Evolutionary conservation across 2,888 invertebrate species (phyloP), one percentile per base, ranked within the genome.

Genomic region (Phortica magna): DNA sequence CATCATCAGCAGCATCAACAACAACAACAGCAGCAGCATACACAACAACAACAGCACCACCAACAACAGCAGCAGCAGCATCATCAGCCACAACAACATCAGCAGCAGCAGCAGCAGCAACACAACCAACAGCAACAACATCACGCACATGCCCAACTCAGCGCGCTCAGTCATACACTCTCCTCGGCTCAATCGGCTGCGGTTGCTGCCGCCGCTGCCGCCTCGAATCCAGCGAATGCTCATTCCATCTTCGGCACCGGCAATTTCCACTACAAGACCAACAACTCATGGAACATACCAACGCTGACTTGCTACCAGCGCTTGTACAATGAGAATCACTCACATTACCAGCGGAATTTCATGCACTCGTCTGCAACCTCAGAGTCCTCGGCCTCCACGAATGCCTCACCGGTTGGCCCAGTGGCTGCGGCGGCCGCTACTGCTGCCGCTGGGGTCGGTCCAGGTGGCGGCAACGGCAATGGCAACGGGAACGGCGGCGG

Each of bases 241-340:
- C 91, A 91, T 80, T 91, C 91, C n/a, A 90, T 92, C 78, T 92
- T 92, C 73, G 91, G 91, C 73, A 87, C 88, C 41, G 91, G 90
- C 76, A 91, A 90, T 82, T 92, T 91, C 79, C 91, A 91, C 80
- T 92, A 91, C 82, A 91, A 91, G 81, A 89, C 90, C 64, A 92
- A 91, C 82, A 92, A 91, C 72, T 90, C 91, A 3, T 92, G 91
- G 91, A 90, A 88, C 53, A 83, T 92, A 81, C 91, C 92, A 22
- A 90, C 90, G 48, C 77, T 92, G 17, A 87, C 88, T 61, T 89
- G 88, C 80, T 92, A 92, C 77, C 92, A 90, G 79, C 88, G 91
- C 19, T 87, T 91, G 76, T 91, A 91, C 82, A 89, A 85, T 81
- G 90, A 90, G 72, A 90, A 87, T 79, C 85, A 85, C 41, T 79